These are phyloP conservation scores for Passerculus sandwichensis DNA, from an alignment of 2,797 vertebrate species.

Conservation along the genomic window DNA sequence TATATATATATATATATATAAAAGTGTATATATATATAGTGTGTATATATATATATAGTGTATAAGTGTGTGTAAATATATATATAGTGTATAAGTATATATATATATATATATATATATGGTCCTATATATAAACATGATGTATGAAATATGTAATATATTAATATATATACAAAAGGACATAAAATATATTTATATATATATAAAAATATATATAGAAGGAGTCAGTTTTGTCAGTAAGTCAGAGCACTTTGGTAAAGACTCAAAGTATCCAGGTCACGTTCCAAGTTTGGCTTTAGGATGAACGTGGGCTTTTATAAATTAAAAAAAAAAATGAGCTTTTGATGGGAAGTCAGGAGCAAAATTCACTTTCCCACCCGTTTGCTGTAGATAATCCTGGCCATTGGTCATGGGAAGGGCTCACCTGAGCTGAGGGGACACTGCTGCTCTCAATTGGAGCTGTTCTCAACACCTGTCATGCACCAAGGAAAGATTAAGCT, in stretches of 20 bases:
- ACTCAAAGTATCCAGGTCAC: accelerated
- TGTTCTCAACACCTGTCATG: neutral
- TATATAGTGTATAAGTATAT: too few relatives aligned
- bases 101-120: accelerated
- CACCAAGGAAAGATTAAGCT: accelerated
- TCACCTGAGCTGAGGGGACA: neutral
- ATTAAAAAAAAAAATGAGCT: accelerated
- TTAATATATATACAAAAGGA: neutral
- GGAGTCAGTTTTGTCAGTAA: neutral
- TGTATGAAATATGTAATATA: neutral
- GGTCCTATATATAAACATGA: accelerated
- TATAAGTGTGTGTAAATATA: accelerated
- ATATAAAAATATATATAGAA: neutral
- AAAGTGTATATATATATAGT: too few relatives aligned
- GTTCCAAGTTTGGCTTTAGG: neutral
- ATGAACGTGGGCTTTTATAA: accelerated
- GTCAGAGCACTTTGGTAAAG: neutral
- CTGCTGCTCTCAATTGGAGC: neutral
- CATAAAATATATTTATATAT: neutral
- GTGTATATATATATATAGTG: too few relatives aligned
- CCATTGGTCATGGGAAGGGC: accelerated
- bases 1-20: too few relatives aligned
- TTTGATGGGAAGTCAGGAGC: neutral
- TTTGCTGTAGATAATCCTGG: neutral
- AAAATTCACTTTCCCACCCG: accelerated